These are phyloP conservation scores for Lasioglossum villosulum DNA, from an alignment of 2,888 invertebrate genomes.

Conservation along the genomic window DNA sequence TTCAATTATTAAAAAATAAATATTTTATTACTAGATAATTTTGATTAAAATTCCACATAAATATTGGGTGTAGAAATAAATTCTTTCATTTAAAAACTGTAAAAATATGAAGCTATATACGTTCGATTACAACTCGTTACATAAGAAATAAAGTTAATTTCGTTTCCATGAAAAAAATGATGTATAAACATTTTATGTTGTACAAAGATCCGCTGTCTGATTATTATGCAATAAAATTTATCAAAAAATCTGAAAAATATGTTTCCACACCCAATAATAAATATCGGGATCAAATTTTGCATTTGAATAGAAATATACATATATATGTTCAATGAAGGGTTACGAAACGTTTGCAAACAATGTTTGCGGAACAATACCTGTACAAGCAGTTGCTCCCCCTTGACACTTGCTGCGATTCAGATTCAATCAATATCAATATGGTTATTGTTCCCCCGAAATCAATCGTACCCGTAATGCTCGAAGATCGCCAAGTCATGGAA, in stretches of 20 bases:
- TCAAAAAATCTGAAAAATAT: not conserved
- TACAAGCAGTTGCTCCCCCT: not conserved
- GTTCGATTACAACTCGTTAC: too few relatives aligned
- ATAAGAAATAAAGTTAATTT: too few relatives aligned
- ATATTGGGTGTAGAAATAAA: too few relatives aligned
- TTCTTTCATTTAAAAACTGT: too few relatives aligned
- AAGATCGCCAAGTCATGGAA: conserved; percentile 77
- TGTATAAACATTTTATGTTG: too few relatives aligned
- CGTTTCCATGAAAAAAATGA: too few relatives aligned
- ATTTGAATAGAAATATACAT: not conserved
- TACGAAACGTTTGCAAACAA: not conserved
- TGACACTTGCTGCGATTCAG: conserved; percentile 16
- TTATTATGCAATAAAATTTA: not conserved
- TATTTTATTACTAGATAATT: too few relatives aligned
- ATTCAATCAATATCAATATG: conserved; percentile 1
- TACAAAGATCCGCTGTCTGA: too few relatives aligned
- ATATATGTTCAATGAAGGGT: not conserved
- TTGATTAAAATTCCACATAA: too few relatives aligned
- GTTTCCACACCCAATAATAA: not conserved
- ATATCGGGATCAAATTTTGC: not conserved
- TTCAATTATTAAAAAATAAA: too few relatives aligned
- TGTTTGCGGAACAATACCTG: not conserved
- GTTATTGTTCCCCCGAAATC: conserved; percentile 31
- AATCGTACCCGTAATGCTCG: conserved; percentile 33
- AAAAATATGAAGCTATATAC: too few relatives aligned